Percentiles rank a stretch among this genome's conserved stretches.
Conservation (phyloP, 2,888 invertebrate genomes). For the Heliconius aoede region DNA sequence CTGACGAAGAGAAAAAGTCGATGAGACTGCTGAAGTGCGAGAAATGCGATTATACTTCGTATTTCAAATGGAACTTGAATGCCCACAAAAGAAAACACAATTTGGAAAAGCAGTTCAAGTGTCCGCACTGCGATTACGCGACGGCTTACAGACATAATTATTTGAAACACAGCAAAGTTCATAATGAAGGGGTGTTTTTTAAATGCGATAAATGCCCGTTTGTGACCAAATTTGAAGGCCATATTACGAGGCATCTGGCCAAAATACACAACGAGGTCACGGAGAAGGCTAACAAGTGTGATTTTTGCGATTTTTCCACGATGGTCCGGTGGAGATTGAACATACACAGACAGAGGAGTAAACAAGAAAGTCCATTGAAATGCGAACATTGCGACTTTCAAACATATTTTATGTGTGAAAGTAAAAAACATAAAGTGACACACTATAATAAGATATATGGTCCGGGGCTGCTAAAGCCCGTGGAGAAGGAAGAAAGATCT, state of each 20-base stretch:
- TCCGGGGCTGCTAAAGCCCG: constrained; percentile 21
- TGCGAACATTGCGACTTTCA: constrained; percentile 62
- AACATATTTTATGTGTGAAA: constrained; percentile 63
- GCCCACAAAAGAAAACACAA: constrained; percentile 61
- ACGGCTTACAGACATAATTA: constrained; percentile 54
- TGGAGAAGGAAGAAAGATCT: constrained; percentile 33
- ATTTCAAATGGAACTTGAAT: constrained; percentile 53
- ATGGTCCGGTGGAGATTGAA: constrained; percentile 64
- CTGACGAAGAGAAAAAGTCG: constrained; percentile 36
- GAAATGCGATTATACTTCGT: constrained; percentile 54
- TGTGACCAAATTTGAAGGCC: constrained; percentile 64
- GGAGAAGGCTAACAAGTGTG: constrained; percentile 61
- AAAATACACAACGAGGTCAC: constrained; percentile 66
- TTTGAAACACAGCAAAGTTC: constrained; percentile 51
- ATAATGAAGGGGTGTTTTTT: constrained; percentile 48
- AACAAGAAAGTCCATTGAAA: constrained; percentile 53
- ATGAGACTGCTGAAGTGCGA: constrained; percentile 50
- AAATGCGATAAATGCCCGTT: constrained; percentile 69
- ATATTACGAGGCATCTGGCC: constrained; percentile 65
- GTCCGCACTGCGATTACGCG: constrained; percentile 52
- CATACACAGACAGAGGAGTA: constrained; percentile 62
- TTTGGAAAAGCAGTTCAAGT: constrained; percentile 53
- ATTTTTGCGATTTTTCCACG: constrained; percentile 65
- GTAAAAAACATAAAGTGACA: constrained; percentile 60
- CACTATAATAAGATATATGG: constrained; percentile 52